Base-by-base conservation (phyloP, 2,113 vertebrate genomes). In the Pachypanchax playfairii region DNA sequence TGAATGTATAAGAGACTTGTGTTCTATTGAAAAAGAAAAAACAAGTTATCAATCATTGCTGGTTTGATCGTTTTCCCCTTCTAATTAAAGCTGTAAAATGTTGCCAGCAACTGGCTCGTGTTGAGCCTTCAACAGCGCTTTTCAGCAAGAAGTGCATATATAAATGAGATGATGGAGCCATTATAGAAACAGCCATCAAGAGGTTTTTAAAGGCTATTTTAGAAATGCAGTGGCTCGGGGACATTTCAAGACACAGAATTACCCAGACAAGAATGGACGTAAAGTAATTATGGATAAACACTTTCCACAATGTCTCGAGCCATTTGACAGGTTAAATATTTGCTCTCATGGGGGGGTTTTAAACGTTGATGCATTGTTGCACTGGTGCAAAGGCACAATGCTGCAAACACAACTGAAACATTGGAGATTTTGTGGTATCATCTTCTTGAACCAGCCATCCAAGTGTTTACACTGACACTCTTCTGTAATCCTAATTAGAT, bases 121-220 rank as follows among this genome's bases (percentile, higher is more conserved):
- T 74, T 63, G 59, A 78, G 80, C 62, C 82, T 64, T 79, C 59
- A 28, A 8, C 60, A 56, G 33, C 20, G 44, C 48, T 80, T 75
- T 71, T 57, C 48, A 70, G 21, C 59, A 41, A n/a, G 60, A 57
- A 63, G 48, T 51, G 58, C 64, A 68, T 33, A 58, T 38, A 71
- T 51, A 79, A 67, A 69, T 72, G 33, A 66, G 57, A 78, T 57
- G 69, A 86, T 77, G 73, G 70, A 73, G 75, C 77, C 75, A 82
- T 85, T 77, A 71, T 63, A 75, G 67, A 70, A 64, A 49, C 80
- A 56, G 77, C 77, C 79, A 73, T 80, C 68, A 48, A 78, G 68
- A 53, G 67, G 73, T 48, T 65, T 39, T 58, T 58, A 67, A 77
- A 81, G 58, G 77, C 74, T 72, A 46, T 69, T 77, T 70, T 1